Base-by-base conservation (phyloP, 2,113 vertebrate genomes). In the Ptyas mucosa region DNA sequence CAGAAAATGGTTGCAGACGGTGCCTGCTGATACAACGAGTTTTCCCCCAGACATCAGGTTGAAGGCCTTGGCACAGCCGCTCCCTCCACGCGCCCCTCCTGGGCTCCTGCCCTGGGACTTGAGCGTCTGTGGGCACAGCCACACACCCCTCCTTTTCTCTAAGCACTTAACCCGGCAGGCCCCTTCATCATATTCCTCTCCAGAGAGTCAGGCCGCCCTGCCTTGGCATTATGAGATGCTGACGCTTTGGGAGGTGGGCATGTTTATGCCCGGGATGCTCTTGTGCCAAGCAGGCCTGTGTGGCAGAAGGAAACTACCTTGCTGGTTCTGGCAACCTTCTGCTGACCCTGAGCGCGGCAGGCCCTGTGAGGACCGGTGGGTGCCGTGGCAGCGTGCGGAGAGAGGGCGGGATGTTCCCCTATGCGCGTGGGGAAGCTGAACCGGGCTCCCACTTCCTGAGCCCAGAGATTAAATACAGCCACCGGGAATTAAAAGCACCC, bases 401-500 rank as follows among this genome's bases (percentile, higher is more conserved):
- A 14, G 61, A 29, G 58, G 58, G 26, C 0, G 58, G 58, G 20
- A 6, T 7, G 55, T 58, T 8, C 7, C 21, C 54, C 20, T 23
- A 57, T 7, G 55, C 24, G 58, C 29, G 58, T 9, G 26, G 29
- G 29, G 64, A n/a, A 14, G 29, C 1, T 1, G 64, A n/a, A n/a
- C 1, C 0, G 12, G 12, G 29, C 64, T 64, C 29, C 64, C 4
- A 0, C 64, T 75, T 75, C 61, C 61, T 69, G 29, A n/a, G 29
- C 61, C 58, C 4, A 15, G 61, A 4, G 61, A 15, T 69, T n/a
- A n/a, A 14, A 5, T 6, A 7, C 14, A 75, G 14, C 64, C 5
- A 1, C 29, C 7, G 0, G 58, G 10, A 9, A 4, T 29, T 4
- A 3, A 11, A 64, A 3, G 26, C 61, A 12, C 10, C 1, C 11